These are phyloP conservation scores for Stomatorhinus ivindoensis DNA, from an alignment of 2,113 vertebrate genomes.

Conservation along the genomic window DNA sequence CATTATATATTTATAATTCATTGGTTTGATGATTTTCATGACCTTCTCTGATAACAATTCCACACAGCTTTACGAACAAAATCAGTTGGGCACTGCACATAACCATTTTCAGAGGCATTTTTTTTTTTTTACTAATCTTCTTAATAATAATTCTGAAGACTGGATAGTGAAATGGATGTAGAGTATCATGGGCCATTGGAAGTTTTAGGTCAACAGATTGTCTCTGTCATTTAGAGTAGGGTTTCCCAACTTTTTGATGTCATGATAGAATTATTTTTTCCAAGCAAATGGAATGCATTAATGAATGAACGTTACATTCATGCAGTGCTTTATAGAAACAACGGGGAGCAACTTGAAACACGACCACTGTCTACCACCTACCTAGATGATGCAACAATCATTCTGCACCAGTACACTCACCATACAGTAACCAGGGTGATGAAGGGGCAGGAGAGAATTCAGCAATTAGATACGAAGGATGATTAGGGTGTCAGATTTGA, in stretches of 20 bases:
- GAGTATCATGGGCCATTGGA: not conserved
- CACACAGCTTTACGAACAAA: not conserved
- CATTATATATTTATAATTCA: not conserved
- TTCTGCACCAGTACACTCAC: not conserved
- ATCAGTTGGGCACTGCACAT: not conserved
- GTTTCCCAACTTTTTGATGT: not conserved
- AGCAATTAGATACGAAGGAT: not conserved
- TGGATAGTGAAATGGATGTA: not conserved
- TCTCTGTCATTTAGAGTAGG: not conserved
- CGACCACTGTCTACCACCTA: not conserved
- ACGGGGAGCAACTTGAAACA: not conserved
- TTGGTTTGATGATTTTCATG: not conserved
- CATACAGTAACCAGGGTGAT: not conserved
- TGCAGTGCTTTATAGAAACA: not conserved
- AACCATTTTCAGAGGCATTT: not conserved
- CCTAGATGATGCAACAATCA: not conserved
- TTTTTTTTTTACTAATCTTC: not conserved
- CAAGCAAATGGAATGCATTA: not conserved
- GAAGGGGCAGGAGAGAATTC: not conserved
- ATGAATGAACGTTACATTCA: not conserved
- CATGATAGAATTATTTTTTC: not conserved
- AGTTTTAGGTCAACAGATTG: not conserved
- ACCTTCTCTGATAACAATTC: not conserved
- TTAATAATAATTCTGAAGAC: not conserved
- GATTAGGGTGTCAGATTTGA: not conserved